Evolutionary conservation across 2,113 vertebrate genomes (phyloP), one percentile per base, ranked within the genome.

Genomic region (Thalassoma bifasciatum): DNA sequence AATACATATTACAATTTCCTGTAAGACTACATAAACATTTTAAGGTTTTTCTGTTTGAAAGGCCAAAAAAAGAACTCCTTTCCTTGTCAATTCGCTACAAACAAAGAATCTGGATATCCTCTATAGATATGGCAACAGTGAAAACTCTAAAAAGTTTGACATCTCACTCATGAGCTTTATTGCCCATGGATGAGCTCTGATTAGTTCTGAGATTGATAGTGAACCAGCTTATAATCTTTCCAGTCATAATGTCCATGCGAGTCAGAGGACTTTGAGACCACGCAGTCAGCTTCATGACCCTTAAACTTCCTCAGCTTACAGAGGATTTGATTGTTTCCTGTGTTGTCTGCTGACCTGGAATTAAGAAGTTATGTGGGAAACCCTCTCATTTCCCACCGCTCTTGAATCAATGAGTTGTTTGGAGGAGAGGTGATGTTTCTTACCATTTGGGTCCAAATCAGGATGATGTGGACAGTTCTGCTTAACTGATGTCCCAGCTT

Each of bases 381-480:
- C 36, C 17, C 16, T 26, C 34, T 23, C 14, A 16, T 36, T 30
- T 72, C 57, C 51, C 44, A 37, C 23, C 38, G 8, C 21, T 66
- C 24, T 58, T 19, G 10, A 8, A 49, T 65, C 42, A 77, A 37
- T 51, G 46, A 38, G 23, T 37, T 23, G 24, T 1, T 17, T 66
- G 49, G 50, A 17, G 66, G 16, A 63, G 34, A 8, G 1, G 8
- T 40, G 49, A 62, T 17, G 8, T 4, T n/a, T 80, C 88, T 57
- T 94, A 98, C 97, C 96, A 22, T 93, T 79, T 42, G 92, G 47
- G 71, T 96, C 93, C 26, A 95, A 94, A 68, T 95, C 95, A 14
- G 92, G 91, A 64, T 94, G 95, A 82, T 95, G 92, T 0, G 97
- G 96, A 81, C 98, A 99, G 76, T 89, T 91, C 83, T 96, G 95